Evolutionary conservation across 1,140 invertebrate species (phyloP).

Genomic region (Diorhabda sublineata): DNA sequence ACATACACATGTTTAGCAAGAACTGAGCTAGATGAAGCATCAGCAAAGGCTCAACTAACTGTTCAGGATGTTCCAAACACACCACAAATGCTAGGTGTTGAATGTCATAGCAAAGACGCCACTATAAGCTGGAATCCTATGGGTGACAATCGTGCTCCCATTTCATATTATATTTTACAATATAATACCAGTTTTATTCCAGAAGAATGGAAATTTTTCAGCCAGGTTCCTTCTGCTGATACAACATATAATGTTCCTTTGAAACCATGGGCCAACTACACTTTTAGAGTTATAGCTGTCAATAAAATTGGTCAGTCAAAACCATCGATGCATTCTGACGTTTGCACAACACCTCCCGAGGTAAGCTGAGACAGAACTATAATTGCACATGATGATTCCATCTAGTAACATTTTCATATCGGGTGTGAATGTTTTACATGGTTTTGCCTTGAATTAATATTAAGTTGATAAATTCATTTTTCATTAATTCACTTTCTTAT

Average conservation of each 20-base stretch:
- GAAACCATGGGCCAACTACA: slow-evolving; percentile 94
- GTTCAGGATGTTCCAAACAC: slow-evolving; percentile 93
- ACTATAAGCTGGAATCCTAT: slow-evolving; percentile 79
- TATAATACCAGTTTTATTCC: slow-evolving; percentile 93
- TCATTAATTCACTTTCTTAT: too few species aligned
- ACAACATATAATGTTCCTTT: slow-evolving; percentile 68
- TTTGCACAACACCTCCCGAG: slow-evolving; percentile 83
- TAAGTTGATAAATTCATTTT: too few species aligned
- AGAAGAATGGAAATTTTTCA: slow-evolving; percentile 81
- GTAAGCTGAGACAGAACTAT: neutral
- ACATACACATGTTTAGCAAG: slow-evolving; percentile 93
- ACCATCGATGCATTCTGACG: slow-evolving; percentile 74
- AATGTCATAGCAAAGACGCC: slow-evolving; percentile 68
- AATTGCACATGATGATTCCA: too few species aligned
- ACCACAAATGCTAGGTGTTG: slow-evolving; percentile 58
- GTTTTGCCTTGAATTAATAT: too few species aligned
- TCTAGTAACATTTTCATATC: too few species aligned
- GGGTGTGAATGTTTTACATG: too few species aligned
- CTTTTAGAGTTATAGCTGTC: slow-evolving; percentile 87
- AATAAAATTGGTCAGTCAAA: slow-evolving; percentile 90
- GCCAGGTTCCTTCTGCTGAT: slow-evolving; percentile 75
- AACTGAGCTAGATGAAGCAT: slow-evolving; percentile 82
- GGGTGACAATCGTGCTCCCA: slow-evolving; percentile 92
- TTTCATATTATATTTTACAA: slow-evolving; percentile 87
- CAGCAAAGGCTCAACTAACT: slow-evolving; percentile 79